These are phyloP conservation scores for Nomada lathburiana DNA, from an alignment of 2,888 invertebrate species.

Conservation along the genomic window DNA sequence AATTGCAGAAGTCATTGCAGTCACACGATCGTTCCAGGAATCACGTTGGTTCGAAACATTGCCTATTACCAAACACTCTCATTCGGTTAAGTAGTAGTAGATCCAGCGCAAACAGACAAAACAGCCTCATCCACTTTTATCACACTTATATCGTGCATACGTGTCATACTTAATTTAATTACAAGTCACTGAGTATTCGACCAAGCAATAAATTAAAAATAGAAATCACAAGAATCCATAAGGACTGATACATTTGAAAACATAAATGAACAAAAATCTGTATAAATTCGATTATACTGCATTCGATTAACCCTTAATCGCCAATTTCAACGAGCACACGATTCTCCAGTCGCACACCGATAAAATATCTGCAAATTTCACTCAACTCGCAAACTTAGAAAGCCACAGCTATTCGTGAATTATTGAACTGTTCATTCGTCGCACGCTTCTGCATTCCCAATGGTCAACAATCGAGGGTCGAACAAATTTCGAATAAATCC, in stretches of 20 bases:
- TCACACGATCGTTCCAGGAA: slow-evolving; percentile 46
- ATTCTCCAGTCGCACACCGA: neutral
- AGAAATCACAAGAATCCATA: neutral
- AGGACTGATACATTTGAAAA: neutral
- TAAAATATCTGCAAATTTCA: too few relatives aligned
- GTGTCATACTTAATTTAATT: neutral
- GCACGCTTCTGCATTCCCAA: too few relatives aligned
- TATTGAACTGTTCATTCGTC: neutral
- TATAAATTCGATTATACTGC: too few relatives aligned
- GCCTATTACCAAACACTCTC: slow-evolving; percentile 30
- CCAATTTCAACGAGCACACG: neutral
- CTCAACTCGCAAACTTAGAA: too few relatives aligned
- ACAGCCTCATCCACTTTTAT: neutral
- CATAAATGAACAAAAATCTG: neutral
- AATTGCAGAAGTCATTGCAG: slow-evolving; percentile 41
- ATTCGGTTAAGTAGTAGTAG: neutral
- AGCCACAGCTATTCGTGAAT: neutral
- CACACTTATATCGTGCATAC: too few relatives aligned
- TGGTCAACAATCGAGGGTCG: neutral
- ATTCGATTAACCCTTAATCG: slow-evolving; percentile 2
- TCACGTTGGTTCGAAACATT: slow-evolving; percentile 26
- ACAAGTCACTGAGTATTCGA: neutral
- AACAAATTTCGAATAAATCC: neutral
- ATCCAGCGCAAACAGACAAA: neutral
- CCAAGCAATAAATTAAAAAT: neutral